Conservation (phyloP, 2,113 vertebrate genomes). For the Mungos mungo region DNA sequence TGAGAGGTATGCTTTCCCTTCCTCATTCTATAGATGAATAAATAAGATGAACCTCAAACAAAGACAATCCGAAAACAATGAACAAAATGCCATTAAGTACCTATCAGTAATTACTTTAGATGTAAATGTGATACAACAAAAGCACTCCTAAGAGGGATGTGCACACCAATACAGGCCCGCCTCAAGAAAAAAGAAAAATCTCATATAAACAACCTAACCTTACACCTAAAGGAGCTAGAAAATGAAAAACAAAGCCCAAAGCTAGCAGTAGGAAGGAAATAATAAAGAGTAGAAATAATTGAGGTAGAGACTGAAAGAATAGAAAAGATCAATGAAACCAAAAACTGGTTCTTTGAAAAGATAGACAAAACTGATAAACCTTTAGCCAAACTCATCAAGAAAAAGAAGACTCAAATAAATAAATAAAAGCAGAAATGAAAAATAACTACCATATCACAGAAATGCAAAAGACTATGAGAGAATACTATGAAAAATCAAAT, state of each 20-base stretch:
- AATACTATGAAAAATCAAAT: neutral
- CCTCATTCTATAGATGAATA: neutral
- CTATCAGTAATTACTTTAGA: neutral
- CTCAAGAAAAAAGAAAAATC: neutral
- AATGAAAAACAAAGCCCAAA: neutral
- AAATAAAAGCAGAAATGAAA: neutral
- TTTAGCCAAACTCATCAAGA: neutral
- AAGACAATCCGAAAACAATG: neutral
- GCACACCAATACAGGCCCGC: neutral
- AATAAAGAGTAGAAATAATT: neutral
- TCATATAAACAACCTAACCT: neutral
- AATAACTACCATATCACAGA: neutral
- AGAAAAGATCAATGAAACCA: neutral
- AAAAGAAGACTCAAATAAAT: neutral
- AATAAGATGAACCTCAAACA: neutral
- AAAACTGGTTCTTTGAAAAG: neutral
- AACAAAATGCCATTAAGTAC: neutral
- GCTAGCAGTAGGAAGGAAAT: neutral
- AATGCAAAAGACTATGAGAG: neutral
- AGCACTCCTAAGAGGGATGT: neutral
- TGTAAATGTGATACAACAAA: neutral
- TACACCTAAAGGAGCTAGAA: neutral
- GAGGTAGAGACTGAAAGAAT: neutral
- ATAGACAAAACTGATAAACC: neutral
- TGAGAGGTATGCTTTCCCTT: neutral